Base-by-base conservation (phyloP, 2,888 invertebrate genomes). In the Pseudococcus viburni region DNA sequence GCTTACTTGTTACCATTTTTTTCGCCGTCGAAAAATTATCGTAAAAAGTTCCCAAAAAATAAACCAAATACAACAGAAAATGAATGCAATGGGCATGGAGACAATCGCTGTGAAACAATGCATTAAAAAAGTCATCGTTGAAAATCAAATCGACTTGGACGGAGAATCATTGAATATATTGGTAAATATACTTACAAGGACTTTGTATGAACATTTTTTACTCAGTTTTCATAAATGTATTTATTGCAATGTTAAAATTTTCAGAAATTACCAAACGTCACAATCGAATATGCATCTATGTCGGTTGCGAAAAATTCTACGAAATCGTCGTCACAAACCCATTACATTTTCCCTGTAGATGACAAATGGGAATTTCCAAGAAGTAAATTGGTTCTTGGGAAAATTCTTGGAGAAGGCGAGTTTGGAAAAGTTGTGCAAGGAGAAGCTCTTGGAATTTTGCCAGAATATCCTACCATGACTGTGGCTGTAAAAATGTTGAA, bases 401-500 rank as follows among this genome's bases (percentile, higher is more conserved):
- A 96, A 90, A 95, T 95, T 26, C 92, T 99, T 2, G 99, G 99
- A 0, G 98, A 99, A 91, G 99, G 99, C 0, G 99, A 99, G 22
- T 99, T 99, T 91, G 99, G 99, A 0, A 96, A 98, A 90, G 99
- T 99, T 0, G 95, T 98, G 80, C 96, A 96, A 92, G 98, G 96
- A 0, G 96, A 97, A 91, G 96, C 96, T 0, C 93, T 94, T 88
- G 95, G 95, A 11, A 93, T 95, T 84, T 91, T 94, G 89, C 95
- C 95, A 90, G 94, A 94, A 17, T 95, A 95, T 19, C 92, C 94
- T 88, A 94, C 94, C 86, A 94, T 94, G 12, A 94, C 96, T 15
- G 98, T 99, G 0, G 99, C 99, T 15, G 99, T 99, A 0, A 99
- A 99, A 92, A 98, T 98, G 97, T 94, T 99, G 88, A 99, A 99